These are phyloP conservation scores for Pachyrhynchus sulphureomaculatus DNA, from an alignment of 1,140 invertebrate species.

Conservation along the genomic window DNA sequence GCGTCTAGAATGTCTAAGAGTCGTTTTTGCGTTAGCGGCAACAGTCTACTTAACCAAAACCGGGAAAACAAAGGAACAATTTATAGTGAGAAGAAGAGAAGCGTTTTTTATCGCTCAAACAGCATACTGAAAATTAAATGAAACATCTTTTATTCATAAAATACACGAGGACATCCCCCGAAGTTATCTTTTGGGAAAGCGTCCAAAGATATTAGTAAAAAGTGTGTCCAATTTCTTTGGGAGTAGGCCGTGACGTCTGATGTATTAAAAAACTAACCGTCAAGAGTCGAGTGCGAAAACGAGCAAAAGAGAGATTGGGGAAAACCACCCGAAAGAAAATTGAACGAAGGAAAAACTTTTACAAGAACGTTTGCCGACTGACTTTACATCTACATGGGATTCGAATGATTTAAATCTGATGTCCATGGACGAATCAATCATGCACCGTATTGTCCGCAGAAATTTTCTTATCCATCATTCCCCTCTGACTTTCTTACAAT, in stretches of 20 bases:
- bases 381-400: conserved; percentile 41
- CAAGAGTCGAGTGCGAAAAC: conserved; percentile 30
- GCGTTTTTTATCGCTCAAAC: conserved; percentile 25
- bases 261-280: conserved; percentile 48
- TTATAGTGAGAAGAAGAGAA: conserved; percentile 20
- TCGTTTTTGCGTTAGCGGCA: conserved; percentile 10
- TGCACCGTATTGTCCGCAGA: conserved; percentile 37
- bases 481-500: conserved; percentile 6
- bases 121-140: conserved; percentile 40
- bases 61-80: conserved; percentile 18
- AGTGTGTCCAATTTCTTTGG: conserved; percentile 44
- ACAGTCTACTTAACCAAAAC: conserved; percentile 23
- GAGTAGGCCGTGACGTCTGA: conserved; percentile 40
- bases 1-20: conserved; percentile 5
- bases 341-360: conserved; percentile 44
- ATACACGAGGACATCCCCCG: conserved; percentile 30
- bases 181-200: conserved; percentile 30
- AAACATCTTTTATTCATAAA: conserved; percentile 43
- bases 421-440: conserved; percentile 47
- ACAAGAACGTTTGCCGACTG: conserved; percentile 33
- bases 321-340: conserved; percentile 44
- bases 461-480: conserved; percentile 31
- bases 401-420: conserved; percentile 47
- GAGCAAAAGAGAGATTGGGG: conserved; percentile 23
- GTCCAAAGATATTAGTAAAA: conserved; percentile 42